Base-by-base conservation (phyloP, 2,888 invertebrate species). In the Andrena chrysosceles region DNA sequence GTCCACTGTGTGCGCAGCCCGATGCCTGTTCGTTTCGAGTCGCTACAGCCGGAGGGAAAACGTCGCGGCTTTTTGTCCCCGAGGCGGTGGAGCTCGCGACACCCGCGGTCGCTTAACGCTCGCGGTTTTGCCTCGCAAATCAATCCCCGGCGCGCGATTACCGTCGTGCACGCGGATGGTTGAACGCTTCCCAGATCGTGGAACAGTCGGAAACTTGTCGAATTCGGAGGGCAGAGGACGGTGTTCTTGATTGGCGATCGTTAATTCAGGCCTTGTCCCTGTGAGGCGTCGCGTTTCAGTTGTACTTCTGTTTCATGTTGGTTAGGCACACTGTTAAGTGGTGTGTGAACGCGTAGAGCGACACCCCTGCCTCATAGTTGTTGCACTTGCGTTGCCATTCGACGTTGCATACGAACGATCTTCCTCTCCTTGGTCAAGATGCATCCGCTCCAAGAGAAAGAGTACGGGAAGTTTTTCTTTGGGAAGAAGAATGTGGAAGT, bases 91-190 rank as follows among this genome's bases (percentile, higher is more conserved):
- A 23, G 54, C 1, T 31, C 13, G 59, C 20, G 33, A 23, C 13
- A 13, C 10, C 20, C 7, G 35, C 26, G 16, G 48, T 10, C 16
- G 52, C 29, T 6, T 62, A 26, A 48, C 60, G 31, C 31, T 31
- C 49, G 35, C 48, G 69, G 29, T 80, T 74, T 82, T 68, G 62
- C 62, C 52, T 49, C 13, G 74, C 49, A 7, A 62, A 62, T 72
- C 48, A 69, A 33, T 3, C 29, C 35, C n/a, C 23, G 20, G 48
- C 23, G 29, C 42, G 59, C 70, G 74, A 59, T 67, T 70, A 59
- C 59, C n/a, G 56, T 23, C 71, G 49, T 6, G 29, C 42, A 10
- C 33, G 70, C n/a, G 33, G 4, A 26, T 20, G 26, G 8, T n/a
- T 54, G 20, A 56, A 20, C 20, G 54, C n/a, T n/a, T n/a, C n/a